These are phyloP conservation scores for Phasianus colchicus DNA, from an alignment of 2,113 vertebrate species.

Conservation along the genomic window DNA sequence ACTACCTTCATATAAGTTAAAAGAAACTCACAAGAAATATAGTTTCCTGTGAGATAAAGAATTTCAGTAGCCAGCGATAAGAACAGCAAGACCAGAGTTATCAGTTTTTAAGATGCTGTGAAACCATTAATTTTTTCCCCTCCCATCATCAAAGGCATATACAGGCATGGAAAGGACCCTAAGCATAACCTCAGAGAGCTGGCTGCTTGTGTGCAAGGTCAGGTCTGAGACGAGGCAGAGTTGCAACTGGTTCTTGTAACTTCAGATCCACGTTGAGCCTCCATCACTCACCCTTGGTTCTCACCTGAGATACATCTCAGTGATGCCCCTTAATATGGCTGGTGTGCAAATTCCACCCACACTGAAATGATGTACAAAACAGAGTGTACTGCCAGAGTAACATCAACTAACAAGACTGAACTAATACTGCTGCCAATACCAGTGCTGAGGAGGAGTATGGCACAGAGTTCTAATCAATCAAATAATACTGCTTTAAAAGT, in stretches of 20 bases:
- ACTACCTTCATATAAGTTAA: not conserved
- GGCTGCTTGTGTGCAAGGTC: accelerated
- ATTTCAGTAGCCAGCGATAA: not conserved
- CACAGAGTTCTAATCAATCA: not conserved
- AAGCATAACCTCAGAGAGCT: too few relatives aligned
- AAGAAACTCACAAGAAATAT: not conserved
- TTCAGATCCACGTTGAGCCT: not conserved
- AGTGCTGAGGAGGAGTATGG: not conserved
- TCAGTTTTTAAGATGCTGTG: accelerated
- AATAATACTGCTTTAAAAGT: not conserved
- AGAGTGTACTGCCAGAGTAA: not conserved
- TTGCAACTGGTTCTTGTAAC: not conserved
- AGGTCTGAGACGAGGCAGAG: accelerated
- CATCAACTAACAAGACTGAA: not conserved
- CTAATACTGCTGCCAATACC: accelerated
- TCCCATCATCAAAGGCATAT: accelerated
- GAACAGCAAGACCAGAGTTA: not conserved
- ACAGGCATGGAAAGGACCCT: not conserved
- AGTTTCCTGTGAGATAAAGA: not conserved
- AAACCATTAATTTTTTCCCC: not conserved
- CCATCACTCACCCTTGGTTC: not conserved
- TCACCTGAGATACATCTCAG: not conserved
- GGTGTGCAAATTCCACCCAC: not conserved
- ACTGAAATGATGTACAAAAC: not conserved
- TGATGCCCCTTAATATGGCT: not conserved